These are phyloP conservation scores for Pseudorasbora parva DNA, from an alignment of 2,113 vertebrate genomes.

Conservation along the genomic window DNA sequence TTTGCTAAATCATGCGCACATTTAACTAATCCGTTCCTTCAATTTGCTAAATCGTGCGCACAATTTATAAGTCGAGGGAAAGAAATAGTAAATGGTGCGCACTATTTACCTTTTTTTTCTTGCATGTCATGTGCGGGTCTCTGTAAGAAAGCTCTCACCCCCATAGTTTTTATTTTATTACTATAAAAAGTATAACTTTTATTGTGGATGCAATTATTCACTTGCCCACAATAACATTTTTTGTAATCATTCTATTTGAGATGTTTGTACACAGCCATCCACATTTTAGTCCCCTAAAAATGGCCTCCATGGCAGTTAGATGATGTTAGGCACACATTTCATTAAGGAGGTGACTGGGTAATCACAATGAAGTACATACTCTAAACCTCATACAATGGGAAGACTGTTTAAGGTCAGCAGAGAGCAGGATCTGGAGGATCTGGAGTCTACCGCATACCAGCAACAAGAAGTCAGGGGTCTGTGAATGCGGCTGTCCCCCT, in stretches of 20 bases:
- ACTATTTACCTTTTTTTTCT: too few species aligned
- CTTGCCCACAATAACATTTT: too few species aligned
- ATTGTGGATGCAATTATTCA: too few species aligned
- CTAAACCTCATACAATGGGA: constrained; percentile 53
- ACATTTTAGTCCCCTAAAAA: background rate
- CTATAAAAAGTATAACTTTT: too few species aligned
- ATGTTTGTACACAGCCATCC: background rate
- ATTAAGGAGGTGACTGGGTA: constrained; percentile 43
- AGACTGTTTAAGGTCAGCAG: constrained; percentile 54
- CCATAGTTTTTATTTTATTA: too few species aligned
- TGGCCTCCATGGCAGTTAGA: background rate
- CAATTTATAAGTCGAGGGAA: too few species aligned
- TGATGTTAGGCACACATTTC: constrained; percentile 42
- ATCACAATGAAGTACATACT: constrained; percentile 33
- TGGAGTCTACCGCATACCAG: constrained; percentile 38
- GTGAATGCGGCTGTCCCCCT: constrained; percentile 26
- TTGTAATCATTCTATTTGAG: background rate
- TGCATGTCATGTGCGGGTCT: too few species aligned
- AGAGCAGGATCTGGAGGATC: constrained; percentile 49
- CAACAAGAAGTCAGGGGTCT: constrained; percentile 40
- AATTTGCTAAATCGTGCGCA: too few species aligned
- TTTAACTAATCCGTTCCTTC: too few species aligned
- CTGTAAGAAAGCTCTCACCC: too few species aligned
- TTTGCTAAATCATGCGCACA: too few species aligned
- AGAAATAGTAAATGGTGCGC: too few species aligned